phyloP scores from a whole-genome alignment of 2,113 vertebrate genomes.

The Erythrolamprus reginae region DNA sequence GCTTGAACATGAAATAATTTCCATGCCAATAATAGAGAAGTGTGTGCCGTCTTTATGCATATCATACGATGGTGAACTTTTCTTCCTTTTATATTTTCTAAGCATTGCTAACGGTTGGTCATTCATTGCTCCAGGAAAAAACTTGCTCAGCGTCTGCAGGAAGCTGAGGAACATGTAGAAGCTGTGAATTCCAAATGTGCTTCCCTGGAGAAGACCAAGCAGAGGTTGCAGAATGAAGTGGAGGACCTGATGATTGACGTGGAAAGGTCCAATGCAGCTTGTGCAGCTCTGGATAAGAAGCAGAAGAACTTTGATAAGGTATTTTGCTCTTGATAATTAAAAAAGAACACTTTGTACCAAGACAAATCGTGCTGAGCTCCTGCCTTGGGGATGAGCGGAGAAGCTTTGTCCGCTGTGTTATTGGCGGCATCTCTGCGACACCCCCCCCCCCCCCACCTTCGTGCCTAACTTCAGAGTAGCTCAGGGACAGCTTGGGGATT shows the following conservation, averaged over 20 bases:
- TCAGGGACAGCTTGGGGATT: too few species aligned
- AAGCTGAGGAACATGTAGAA: constrained; percentile 79
- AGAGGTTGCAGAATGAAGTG: constrained; percentile 73
- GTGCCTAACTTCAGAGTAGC: too few species aligned
- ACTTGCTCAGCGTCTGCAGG: constrained; percentile 86
- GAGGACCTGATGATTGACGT: constrained; percentile 74
- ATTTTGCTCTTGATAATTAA: not conserved
- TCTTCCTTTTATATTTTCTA: not conserved
- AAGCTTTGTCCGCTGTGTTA: too few species aligned
- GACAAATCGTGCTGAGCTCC: too few species aligned
- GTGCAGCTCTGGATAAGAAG: constrained; percentile 66
- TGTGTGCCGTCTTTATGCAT: not conserved
- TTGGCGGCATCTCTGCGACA: too few species aligned
- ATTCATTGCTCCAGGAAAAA: constrained; percentile 72
- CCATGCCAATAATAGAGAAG: not conserved
- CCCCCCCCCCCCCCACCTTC: too few species aligned
- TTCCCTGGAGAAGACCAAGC: constrained; percentile 85
- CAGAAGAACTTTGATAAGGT: constrained; percentile 76
- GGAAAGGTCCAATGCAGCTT: constrained; percentile 68
- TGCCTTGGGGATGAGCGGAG: too few species aligned
- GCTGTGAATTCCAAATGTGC: constrained; percentile 80
- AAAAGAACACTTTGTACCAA: not conserved
- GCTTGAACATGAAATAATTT: not conserved
- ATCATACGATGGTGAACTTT: not conserved
- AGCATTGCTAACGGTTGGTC: not conserved